Evolutionary conservation across 2,113 vertebrate species (phyloP).

Genomic region (Catharus fuscescens): DNA sequence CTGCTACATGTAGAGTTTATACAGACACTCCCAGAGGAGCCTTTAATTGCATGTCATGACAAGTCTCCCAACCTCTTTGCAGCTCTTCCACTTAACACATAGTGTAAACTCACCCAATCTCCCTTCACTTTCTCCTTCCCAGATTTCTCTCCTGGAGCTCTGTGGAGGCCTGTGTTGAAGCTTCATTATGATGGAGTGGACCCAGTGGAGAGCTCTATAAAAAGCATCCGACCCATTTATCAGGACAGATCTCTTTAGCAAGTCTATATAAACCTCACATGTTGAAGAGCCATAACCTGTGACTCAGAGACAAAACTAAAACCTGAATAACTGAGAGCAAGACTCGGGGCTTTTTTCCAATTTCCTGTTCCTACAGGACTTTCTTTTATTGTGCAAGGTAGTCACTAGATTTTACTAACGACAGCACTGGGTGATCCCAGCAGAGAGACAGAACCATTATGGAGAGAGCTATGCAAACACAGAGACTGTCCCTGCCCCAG

Average conservation of each 20-base stretch:
- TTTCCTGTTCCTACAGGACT: background rate
- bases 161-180: constrained; percentile 1
- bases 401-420: background rate
- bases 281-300: constrained; percentile 27
- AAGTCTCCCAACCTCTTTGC: constrained; percentile 71
- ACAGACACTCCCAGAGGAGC: constrained; percentile 40
- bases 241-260: constrained; percentile 55
- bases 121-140: constrained; percentile 59
- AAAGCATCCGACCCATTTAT: constrained; percentile 57
- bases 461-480: constrained; percentile 26
- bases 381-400: background rate
- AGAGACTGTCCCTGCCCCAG: background rate
- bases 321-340: background rate
- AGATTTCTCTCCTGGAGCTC: constrained; percentile 26
- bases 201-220: constrained; percentile 42
- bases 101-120: constrained; percentile 55
- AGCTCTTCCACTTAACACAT: constrained; percentile 62
- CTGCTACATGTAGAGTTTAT: constrained; percentile 34
- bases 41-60: constrained; percentile 72
- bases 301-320: constrained; percentile 23
- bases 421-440: background rate
- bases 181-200: constrained; percentile 42
- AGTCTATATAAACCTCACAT: background rate
- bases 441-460: constrained; percentile 2
- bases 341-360: background rate